Evolutionary conservation across 2,797 vertebrate genomes (phyloP), one percentile per base, ranked within the genome.

Genomic region (Platalea minor): DNA sequence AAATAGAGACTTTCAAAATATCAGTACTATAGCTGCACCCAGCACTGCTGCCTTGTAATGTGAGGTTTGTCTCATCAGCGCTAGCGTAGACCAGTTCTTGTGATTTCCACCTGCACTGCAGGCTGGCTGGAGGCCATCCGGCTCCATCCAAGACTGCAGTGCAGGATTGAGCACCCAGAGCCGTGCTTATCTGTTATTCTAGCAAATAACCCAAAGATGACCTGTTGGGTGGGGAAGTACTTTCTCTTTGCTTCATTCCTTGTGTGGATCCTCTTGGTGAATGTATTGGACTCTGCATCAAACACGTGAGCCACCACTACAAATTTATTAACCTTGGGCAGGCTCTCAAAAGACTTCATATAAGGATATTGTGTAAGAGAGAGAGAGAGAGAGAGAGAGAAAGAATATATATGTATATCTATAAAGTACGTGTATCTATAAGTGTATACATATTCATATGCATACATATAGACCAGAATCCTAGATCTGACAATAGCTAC

Each of bases 261-360:
- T 61, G 5, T 33, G 19, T 17, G 21, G 43, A 29, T 60, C 7
- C 10, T 61, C 7, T 17, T 63, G 17, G 26, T 46, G 23, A 63
- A 85, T 25, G 6, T 23, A 19, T 18, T 43, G 10, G 7, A 74
- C 21, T 65, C 39, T 51, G 12, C 17, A 35, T 43, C 14, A 83
- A 50, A 41, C 5, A 23, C 0, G 0, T 43, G 46, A 70, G 7
- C 4, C 6, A 51, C 3, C 7, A 25, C 17, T 53, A 57, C 65
- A 28, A 63, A 50, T 73, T 29, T 57, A 53, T 64, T 61, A 65
- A 56, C 31, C 54, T 69, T 80, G 39, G 21, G 9, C 10, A 59
- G 23, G 31, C 3, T 60, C 29, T 72, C n/a, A 51, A 68, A 77
- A 48, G 3, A 33, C 13, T 11, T 50, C 31, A 12, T 41, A 24